Conservation (phyloP, 2,888 invertebrate genomes). For the Siphonodentalium dalli region DNA sequence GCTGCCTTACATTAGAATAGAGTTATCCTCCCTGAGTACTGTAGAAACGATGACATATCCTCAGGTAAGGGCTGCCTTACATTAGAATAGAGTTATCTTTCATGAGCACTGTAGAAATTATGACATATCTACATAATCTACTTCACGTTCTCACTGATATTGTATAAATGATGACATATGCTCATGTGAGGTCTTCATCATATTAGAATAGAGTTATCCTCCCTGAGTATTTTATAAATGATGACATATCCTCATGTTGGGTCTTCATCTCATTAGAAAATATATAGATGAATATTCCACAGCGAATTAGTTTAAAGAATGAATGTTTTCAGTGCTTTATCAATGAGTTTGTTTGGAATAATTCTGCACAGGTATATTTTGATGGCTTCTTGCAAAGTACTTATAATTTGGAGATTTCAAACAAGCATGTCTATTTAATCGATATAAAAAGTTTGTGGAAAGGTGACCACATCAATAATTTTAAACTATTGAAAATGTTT, state of each 20-base stretch:
- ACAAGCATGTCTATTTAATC: not conserved
- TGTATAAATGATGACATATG: constrained; percentile 86
- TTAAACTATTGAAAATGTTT: too few species aligned
- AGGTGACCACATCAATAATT: too few species aligned
- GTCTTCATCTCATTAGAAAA: not conserved
- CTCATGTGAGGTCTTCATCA: constrained; percentile 69
- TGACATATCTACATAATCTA: too few species aligned
- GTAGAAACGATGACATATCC: constrained; percentile 76
- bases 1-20: not conserved
- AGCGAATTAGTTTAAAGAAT: too few species aligned
- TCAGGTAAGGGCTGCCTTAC: constrained; percentile 67
- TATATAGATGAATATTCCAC: too few species aligned
- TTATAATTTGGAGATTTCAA: not conserved
- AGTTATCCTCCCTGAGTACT: not conserved
- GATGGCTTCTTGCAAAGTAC: not conserved
- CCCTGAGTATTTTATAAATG: not conserved
- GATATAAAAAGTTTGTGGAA: too few species aligned
- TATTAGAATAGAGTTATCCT: not conserved
- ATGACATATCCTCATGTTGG: constrained; percentile 82
- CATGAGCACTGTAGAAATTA: not conserved
- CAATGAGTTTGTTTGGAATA: too few species aligned
- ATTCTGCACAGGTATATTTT: not conserved
- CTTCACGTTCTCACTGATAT: too few species aligned
- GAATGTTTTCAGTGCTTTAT: too few species aligned
- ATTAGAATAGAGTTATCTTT: not conserved